Evolutionary conservation across 2,888 invertebrate species (phyloP).

Genomic region (Pandemis heparana): DNA sequence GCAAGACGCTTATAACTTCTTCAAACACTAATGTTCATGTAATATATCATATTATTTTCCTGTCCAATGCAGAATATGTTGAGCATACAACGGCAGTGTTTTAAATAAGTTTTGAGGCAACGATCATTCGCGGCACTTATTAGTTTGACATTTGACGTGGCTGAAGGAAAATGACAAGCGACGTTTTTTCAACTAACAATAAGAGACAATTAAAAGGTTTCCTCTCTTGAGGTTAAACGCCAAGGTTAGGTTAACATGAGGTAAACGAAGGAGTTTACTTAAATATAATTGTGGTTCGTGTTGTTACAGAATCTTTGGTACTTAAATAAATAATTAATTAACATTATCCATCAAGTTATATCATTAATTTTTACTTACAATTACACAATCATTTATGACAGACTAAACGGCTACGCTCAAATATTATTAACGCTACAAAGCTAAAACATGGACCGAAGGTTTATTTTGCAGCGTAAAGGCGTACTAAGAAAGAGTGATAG

Average conservation of each 20-base stretch:
- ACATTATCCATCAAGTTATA: neutral
- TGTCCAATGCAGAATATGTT: neutral
- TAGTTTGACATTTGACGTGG: neutral
- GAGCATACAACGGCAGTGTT: neutral
- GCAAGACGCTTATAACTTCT: too few species aligned
- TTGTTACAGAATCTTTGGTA: slow-evolving; percentile 7
- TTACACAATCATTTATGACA: too few species aligned
- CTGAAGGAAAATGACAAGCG: slow-evolving; percentile 2
- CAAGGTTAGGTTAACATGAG: slow-evolving; percentile 8
- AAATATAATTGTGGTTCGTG: neutral
- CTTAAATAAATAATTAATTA: neutral
- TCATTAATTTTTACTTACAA: too few species aligned
- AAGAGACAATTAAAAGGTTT: slow-evolving; percentile 5
- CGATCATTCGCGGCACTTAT: neutral
- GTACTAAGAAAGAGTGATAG: too few species aligned
- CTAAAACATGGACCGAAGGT: too few species aligned
- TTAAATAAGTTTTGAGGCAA: neutral
- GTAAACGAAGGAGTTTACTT: slow-evolving; percentile 1
- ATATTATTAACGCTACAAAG: too few species aligned
- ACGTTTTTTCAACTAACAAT: neutral
- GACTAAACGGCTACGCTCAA: too few species aligned
- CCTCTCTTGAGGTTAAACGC: slow-evolving; percentile 21
- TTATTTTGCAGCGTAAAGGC: too few species aligned
- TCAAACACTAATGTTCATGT: too few species aligned
- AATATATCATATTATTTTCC: neutral